phyloP scores from a whole-genome alignment of 1,140 invertebrate species.

The Portunus trituberculatus region DNA sequence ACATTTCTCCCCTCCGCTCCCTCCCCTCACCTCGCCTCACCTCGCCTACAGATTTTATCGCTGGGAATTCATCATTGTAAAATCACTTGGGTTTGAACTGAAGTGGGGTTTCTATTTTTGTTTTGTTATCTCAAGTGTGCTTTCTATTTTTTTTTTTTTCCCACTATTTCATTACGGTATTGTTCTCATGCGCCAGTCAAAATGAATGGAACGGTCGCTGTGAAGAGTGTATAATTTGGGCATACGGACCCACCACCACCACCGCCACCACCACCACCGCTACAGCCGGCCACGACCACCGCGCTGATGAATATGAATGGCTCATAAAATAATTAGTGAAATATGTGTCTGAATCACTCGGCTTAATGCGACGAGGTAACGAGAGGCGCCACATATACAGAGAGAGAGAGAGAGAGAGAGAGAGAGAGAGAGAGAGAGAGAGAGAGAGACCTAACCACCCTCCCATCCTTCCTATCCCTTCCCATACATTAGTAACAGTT shows the following conservation, averaged over 20 bases:
- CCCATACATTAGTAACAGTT: no score
- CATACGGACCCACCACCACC: neutral
- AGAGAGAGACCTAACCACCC: neutral
- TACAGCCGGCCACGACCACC: neutral
- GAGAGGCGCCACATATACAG: neutral
- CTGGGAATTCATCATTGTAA: no score
- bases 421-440: neutral
- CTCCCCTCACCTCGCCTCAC: no score
- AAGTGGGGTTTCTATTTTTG: no score
- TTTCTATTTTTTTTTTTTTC: no score
- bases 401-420: slow-evolving; percentile 19
- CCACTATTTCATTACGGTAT: neutral
- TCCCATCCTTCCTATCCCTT: no score
- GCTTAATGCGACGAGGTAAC: neutral
- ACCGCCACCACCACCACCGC: neutral
- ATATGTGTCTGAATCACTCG: neutral
- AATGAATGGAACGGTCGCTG: neutral
- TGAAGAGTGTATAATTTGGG: neutral
- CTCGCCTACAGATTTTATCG: no score
- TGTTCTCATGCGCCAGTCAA: neutral
- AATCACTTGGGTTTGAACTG: no score
- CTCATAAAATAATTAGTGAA: slow-evolving; percentile 30
- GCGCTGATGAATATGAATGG: neutral
- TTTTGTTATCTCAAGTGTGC: no score
- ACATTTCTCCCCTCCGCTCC: no score